Percentiles rank a stretch among this genome's conserved stretches.
These are phyloP conservation scores for Bedellia somnulentella DNA, from an alignment of 2,888 invertebrate species.

Conservation along the genomic window DNA sequence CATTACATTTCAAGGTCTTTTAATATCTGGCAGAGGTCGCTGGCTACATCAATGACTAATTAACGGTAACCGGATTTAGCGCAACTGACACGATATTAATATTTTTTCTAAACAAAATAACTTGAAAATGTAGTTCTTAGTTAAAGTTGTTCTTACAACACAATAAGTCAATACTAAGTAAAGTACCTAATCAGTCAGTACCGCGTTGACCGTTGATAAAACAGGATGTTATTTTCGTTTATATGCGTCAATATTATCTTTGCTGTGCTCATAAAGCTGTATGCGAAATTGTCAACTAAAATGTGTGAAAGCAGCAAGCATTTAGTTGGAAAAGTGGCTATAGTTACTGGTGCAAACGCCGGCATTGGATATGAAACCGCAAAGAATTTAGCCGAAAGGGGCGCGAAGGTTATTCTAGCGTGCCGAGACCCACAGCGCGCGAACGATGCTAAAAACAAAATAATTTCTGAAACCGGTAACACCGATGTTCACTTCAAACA, in stretches of 20 bases:
- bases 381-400: slow-evolving; percentile 68
- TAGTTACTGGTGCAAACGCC: slow-evolving; percentile 82
- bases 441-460: slow-evolving; percentile 40
- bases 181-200: background rate
- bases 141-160: no score
- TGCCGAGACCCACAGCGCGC: slow-evolving; percentile 73
- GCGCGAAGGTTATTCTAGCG: slow-evolving; percentile 78
- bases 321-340: slow-evolving; percentile 78
- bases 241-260: background rate
- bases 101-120: no score
- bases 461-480: slow-evolving; percentile 23
- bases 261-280: slow-evolving; percentile 1
- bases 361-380: slow-evolving; percentile 81
- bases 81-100: no score
- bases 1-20: no score
- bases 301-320: slow-evolving; percentile 26
- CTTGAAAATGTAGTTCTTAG: no score
- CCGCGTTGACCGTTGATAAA: background rate
- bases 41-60: no score
- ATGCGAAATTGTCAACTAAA: slow-evolving; percentile 20
- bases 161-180: no score
- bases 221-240: slow-evolving; percentile 3
- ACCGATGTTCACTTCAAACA: slow-evolving; percentile 29
- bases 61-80: no score
- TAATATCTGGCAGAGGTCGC: no score